Conservation (phyloP, 1,140 invertebrate species). For the Atopsyche davidsoni region DNA sequence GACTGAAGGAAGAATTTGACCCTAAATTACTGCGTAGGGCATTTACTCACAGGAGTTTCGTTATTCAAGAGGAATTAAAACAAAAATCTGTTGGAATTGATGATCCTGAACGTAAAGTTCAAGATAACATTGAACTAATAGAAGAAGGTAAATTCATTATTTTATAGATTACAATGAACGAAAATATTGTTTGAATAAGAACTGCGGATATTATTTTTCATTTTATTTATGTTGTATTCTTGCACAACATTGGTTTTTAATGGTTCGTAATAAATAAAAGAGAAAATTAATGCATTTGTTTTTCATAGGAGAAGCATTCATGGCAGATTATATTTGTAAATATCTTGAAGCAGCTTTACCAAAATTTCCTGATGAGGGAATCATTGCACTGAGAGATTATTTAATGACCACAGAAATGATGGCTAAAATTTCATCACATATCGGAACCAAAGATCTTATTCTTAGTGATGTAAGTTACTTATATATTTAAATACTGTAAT, state of each 20-base stretch:
- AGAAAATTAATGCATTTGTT: slow-evolving; percentile 4
- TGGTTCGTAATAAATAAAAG: neutral
- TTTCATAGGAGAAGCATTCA: slow-evolving; percentile 41
- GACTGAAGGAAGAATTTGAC: slow-evolving; percentile 81
- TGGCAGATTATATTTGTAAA: slow-evolving; percentile 38
- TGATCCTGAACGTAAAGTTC: slow-evolving; percentile 49
- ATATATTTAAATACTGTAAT: slow-evolving; percentile 21
- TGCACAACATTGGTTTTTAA: neutral
- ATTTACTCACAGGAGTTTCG: slow-evolving; percentile 74
- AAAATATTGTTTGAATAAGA: too few species aligned
- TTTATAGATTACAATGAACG: neutral
- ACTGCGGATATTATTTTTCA: too few species aligned
- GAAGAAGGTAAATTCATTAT: slow-evolving; percentile 59
- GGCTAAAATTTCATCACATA: slow-evolving; percentile 59
- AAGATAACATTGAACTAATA: slow-evolving; percentile 64
- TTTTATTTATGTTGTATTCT: neutral
- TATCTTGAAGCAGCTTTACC: slow-evolving; percentile 59
- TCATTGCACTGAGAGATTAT: slow-evolving; percentile 57
- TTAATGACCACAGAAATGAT: slow-evolving; percentile 62
- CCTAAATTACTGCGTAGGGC: slow-evolving; percentile 62
- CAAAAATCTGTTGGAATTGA: slow-evolving; percentile 66
- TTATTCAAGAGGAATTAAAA: slow-evolving; percentile 62
- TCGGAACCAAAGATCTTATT: slow-evolving; percentile 80
- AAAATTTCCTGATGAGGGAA: slow-evolving; percentile 62
- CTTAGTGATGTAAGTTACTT: slow-evolving; percentile 58